These are phyloP conservation scores for Leptopilina drosophilae DNA, from an alignment of 2,888 invertebrate species.

Conservation along the genomic window DNA sequence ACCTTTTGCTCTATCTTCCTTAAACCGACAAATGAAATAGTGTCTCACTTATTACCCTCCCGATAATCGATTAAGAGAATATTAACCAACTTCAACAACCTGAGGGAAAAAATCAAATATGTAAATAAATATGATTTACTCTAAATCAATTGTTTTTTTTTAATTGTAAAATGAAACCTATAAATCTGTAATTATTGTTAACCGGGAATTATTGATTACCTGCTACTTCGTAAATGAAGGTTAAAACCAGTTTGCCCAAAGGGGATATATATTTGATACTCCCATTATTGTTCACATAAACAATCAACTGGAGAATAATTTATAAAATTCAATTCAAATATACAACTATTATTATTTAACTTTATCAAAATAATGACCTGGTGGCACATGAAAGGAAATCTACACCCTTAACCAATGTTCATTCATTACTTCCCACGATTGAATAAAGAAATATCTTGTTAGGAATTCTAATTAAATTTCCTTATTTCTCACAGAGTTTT, in stretches of 20 bases:
- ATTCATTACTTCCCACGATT: neutral
- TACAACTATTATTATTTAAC: slow-evolving; percentile 12
- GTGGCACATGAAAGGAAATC: neutral
- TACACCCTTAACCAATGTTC: neutral
- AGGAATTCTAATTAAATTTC: slow-evolving; percentile 11
- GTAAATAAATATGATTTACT: too few species aligned
- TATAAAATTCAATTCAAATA: slow-evolving; percentile 1
- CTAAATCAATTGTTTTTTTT: neutral
- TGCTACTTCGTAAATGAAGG: neutral
- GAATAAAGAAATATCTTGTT: slow-evolving; percentile 16
- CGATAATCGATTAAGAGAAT: too few species aligned
- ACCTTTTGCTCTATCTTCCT: too few species aligned
- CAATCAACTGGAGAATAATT: neutral
- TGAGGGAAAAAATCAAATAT: too few species aligned
- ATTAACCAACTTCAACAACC: too few species aligned
- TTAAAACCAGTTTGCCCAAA: slow-evolving; percentile 8
- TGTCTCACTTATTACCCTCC: too few species aligned
- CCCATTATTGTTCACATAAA: neutral
- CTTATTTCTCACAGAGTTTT: neutral
- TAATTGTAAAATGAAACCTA: neutral
- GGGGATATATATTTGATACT: slow-evolving; percentile 5
- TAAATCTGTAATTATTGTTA: neutral
- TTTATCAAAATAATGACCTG: too few species aligned
- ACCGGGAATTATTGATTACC: neutral
- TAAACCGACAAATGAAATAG: too few species aligned